These are phyloP conservation scores for Hybognathus amarus DNA, from an alignment of 2,797 vertebrate genomes.

Conservation along the genomic window DNA sequence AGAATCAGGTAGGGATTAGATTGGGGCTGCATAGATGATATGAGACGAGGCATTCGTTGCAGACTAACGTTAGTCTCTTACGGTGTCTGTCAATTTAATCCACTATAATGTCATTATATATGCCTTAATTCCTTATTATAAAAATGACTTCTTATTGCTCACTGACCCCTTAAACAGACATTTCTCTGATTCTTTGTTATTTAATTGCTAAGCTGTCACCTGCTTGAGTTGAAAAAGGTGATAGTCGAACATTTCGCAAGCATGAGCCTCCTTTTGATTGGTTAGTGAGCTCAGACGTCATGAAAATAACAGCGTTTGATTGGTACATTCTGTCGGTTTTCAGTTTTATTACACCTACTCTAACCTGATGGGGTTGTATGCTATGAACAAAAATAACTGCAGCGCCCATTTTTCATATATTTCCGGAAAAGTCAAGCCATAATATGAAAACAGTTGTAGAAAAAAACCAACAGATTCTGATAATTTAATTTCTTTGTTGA, in stretches of 20 bases:
- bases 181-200: neutral
- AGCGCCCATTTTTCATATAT: neutral
- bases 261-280: constrained; percentile 18
- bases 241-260: neutral
- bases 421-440: neutral
- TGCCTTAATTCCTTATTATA: neutral
- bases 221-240: constrained; percentile 22
- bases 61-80: too few relatives aligned
- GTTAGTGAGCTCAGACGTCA: constrained; percentile 29
- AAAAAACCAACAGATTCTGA: neutral
- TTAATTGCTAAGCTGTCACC: neutral
- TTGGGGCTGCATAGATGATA: neutral
- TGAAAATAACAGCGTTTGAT: constrained; percentile 3
- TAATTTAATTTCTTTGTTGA: neutral
- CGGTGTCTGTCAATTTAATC: constrained; percentile 51
- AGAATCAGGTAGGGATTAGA: constrained; percentile 79
- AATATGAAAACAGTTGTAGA: neutral
- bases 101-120: constrained; percentile 42
- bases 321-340: constrained; percentile 6
- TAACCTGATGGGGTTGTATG: constrained; percentile 17
- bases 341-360: neutral
- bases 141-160: neutral
- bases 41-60: constrained; percentile 46
- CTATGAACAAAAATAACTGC: neutral
- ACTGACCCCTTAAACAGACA: neutral